These are phyloP conservation scores for Hemiscyllium ocellatum DNA, from an alignment of 2,113 vertebrate species.

Conservation along the genomic window DNA sequence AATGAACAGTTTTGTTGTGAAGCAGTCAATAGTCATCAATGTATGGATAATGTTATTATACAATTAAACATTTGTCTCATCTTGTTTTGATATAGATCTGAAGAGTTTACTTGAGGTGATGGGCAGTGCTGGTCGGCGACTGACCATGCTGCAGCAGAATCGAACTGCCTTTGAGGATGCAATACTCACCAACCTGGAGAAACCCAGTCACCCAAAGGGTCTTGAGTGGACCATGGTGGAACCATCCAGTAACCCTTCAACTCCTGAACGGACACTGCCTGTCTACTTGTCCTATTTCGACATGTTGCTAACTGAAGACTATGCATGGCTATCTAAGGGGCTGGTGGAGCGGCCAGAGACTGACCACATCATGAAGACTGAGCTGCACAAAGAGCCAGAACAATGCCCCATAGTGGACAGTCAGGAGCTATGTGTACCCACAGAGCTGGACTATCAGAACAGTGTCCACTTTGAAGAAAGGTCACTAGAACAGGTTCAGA, in stretches of 20 bases:
- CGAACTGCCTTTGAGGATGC: constrained; percentile 55
- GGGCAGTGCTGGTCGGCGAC: constrained; percentile 67
- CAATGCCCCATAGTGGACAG: constrained; percentile 93
- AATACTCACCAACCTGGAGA: constrained; percentile 58
- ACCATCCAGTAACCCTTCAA: constrained; percentile 48
- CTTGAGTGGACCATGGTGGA: constrained; percentile 61
- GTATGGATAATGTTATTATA: not conserved
- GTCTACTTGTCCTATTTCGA: constrained; percentile 85
- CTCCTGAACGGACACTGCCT: constrained; percentile 59
- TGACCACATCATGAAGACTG: constrained; percentile 38
- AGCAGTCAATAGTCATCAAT: not conserved
- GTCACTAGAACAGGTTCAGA: constrained; percentile 91
- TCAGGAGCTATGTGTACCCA: constrained; percentile 69
- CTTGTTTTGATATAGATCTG: constrained; percentile 45
- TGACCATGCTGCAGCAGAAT: constrained; percentile 48
- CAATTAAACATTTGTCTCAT: constrained; percentile 15
- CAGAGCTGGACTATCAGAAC: constrained; percentile 64
- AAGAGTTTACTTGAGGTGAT: constrained; percentile 49
- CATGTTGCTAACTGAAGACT: constrained; percentile 71
- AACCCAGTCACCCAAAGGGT: constrained; percentile 43
- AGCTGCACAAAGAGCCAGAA: constrained; percentile 67
- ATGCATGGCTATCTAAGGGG: constrained; percentile 65
- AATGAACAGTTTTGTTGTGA: constrained; percentile 9
- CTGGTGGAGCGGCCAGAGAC: constrained; percentile 40
- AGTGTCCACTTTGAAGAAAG: constrained; percentile 71